phyloP scores from a whole-genome alignment of 2,888 invertebrate genomes.

The Fragum fragum region DNA sequence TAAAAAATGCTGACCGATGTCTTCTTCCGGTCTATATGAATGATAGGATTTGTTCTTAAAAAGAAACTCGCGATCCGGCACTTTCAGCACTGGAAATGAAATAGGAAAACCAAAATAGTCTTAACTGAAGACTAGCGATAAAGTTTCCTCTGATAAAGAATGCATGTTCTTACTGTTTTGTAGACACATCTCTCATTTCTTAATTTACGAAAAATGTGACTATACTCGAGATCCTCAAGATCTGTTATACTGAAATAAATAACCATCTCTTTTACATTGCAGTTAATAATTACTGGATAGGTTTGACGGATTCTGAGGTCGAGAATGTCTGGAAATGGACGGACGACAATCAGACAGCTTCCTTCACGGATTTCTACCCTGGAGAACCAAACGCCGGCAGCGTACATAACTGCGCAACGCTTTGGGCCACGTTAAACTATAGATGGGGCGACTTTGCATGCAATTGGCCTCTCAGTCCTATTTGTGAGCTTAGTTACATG shows the following conservation, averaged over 20 bases:
- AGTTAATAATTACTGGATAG: conserved; percentile 19
- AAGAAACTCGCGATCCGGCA: too few relatives aligned
- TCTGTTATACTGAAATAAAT: neutral
- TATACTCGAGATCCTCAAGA: neutral
- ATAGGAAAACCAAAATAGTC: neutral
- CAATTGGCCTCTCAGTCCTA: neutral
- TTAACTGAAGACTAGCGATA: too few relatives aligned
- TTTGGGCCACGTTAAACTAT: neutral
- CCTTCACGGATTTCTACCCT: neutral
- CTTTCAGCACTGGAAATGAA: neutral
- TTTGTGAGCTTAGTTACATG: conserved; percentile 13
- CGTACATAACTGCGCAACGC: neutral
- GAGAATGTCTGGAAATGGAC: conserved; percentile 16
- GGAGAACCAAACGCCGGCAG: neutral
- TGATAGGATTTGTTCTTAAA: too few relatives aligned
- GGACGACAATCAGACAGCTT: neutral
- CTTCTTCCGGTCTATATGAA: too few relatives aligned
- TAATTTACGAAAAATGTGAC: neutral
- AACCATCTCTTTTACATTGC: neutral
- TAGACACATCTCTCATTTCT: too few relatives aligned
- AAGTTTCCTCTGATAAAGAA: too few relatives aligned
- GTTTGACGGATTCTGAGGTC: neutral
- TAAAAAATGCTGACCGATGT: too few relatives aligned
- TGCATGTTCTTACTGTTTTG: too few relatives aligned
- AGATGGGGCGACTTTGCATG: conserved; percentile 15